Evolutionary conservation across 2,888 invertebrate genomes (phyloP), one percentile per base, ranked within the genome.

Genomic region (Amblyteles armatorius): DNA sequence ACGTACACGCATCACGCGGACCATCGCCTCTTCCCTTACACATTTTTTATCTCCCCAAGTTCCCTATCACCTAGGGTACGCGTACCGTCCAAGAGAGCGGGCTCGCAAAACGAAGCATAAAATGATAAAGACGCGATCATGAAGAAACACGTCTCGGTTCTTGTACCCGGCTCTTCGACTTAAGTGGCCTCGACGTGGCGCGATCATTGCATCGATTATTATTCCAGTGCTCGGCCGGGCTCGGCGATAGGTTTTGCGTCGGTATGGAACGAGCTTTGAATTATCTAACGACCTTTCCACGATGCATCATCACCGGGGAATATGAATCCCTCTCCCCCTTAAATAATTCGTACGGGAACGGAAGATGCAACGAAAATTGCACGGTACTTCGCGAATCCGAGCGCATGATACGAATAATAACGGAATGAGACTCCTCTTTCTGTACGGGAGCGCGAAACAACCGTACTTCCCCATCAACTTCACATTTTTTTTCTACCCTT

Each of bases 151-250:
- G 82, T 83, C 80, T 73, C 52, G 85, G 82, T 77, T 85, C 85
- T 85, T 79, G 82, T 82, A 85, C 60, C 77, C 36, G 79, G 82
- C 72, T 82, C 79, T 83, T 72, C 52, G 82, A 80, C 79, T 85
- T 82, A 85, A 85, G 85, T 83, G 85, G 79, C 79, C 72, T 67
- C 85, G 85, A 79, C 81, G 81, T 74, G 77, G 77, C 73, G 78
- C 84, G 82, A 82, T 83, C 82, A 85, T 85, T 83, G 82, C 82
- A 77, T 80, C 82, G 85, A 85, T 85, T 85, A 85, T 85, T 85
- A 85, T 85, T 85, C 76, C 79, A 52, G 52, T 60, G 40, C 52
- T 22, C 33, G 74, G 74, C 52, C 40, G 65, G 11, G 22, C 33
- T 67, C 52, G 69, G 79, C 68, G 82, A 82, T 85, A 79, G 82